A percentile compares a stretch with the other conserved stretches of the same genome.
phyloP scores from a whole-genome alignment of 2,888 invertebrate species.

The Argynnis bischoffii region DNA sequence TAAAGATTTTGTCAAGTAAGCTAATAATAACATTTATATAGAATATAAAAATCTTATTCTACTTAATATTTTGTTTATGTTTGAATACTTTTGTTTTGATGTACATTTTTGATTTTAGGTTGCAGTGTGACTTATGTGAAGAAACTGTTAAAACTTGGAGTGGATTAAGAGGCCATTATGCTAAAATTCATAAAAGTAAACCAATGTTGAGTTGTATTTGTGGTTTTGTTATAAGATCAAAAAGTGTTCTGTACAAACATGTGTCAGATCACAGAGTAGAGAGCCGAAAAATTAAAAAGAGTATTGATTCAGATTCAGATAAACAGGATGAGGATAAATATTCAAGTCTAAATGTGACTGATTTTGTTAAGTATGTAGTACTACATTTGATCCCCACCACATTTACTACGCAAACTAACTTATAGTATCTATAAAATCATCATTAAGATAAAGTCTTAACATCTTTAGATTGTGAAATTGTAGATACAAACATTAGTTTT shows the following conservation, averaged over 20 bases:
- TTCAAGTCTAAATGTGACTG: slow-evolving; percentile 62
- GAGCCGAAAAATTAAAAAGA: slow-evolving; percentile 55
- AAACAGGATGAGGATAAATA: slow-evolving; percentile 55
- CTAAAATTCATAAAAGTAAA: slow-evolving; percentile 60
- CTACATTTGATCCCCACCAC: background rate
- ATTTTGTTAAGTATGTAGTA: slow-evolving; percentile 65
- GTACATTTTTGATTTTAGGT: slow-evolving; percentile 49
- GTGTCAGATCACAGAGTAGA: slow-evolving; percentile 66
- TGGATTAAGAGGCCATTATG: slow-evolving; percentile 57
- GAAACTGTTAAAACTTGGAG: slow-evolving; percentile 63
- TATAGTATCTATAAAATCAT: background rate
- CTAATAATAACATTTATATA: slow-evolving; percentile 2
- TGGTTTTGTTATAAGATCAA: slow-evolving; percentile 66
- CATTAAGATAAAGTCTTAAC: background rate
- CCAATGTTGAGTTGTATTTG: slow-evolving; percentile 65
- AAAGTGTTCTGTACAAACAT: slow-evolving; percentile 71
- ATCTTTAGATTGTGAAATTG: background rate
- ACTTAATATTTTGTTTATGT: background rate
- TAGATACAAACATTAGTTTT: too few relatives aligned
- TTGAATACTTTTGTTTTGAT: slow-evolving; percentile 31
- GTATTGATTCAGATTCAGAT: slow-evolving; percentile 47
- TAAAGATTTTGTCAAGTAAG: slow-evolving; percentile 62
- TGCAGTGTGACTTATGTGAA: slow-evolving; percentile 63
- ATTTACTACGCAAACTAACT: too few relatives aligned
- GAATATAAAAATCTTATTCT: background rate